Percentiles rank a stretch among this genome's conserved stretches.
Evolutionary conservation across 2,797 vertebrate genomes (phyloP).

Genomic region (Alectoris magna): DNA sequence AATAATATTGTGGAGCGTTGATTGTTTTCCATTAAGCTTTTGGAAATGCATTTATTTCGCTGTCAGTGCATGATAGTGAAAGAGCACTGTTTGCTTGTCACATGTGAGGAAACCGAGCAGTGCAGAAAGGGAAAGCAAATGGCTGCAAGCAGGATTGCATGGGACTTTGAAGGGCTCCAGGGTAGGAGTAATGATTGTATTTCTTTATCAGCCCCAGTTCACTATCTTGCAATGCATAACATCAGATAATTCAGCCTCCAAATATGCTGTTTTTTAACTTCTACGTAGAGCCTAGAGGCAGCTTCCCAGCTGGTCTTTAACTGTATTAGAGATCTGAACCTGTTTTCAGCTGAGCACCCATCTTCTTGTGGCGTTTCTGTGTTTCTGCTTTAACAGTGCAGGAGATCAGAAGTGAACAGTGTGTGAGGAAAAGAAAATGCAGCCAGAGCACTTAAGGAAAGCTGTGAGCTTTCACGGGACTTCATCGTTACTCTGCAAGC

Average conservation of each 20-base stretch:
- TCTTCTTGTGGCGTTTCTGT: not conserved
- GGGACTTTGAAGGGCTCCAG: not conserved
- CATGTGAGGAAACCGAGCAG: not conserved
- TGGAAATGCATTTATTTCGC: not conserved
- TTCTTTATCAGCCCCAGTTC: not conserved
- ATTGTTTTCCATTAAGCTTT: not conserved
- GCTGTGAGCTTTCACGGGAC: not conserved
- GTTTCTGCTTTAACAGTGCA: not conserved
- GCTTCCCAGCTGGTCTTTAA: too few relatives aligned
- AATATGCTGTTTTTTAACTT: not conserved
- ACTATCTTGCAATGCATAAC: not conserved
- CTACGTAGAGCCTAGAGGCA: not conserved
- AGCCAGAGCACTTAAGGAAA: accelerated
- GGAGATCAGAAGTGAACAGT: not conserved
- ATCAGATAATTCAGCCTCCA: not conserved
- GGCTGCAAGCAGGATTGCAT: not conserved
- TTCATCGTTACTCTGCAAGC: accelerated
- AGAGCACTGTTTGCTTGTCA: not conserved
- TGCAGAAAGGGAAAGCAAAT: not conserved
- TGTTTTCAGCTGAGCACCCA: not conserved
- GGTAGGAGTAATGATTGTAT: not conserved
- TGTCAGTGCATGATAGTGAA: not conserved
- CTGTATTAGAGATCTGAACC: not conserved
- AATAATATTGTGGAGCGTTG: not conserved
- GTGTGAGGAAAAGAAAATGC: not conserved